A percentile compares a stretch with the other conserved stretches of the same genome.
Conservation (phyloP, 2,797 vertebrate species). For the Alouatta caraya region DNA sequence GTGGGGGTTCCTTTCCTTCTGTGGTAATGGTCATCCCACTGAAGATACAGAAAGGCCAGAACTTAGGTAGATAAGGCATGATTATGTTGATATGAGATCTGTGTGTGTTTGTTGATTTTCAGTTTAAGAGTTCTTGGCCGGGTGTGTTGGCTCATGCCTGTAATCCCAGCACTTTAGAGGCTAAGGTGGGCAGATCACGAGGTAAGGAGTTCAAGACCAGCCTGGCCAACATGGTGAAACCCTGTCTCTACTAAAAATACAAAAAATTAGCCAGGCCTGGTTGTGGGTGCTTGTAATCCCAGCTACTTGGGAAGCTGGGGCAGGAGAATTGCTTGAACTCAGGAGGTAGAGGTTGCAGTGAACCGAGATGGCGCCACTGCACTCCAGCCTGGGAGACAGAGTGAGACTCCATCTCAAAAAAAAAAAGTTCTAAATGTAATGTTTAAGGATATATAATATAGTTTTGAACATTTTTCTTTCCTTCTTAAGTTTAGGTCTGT, state of each 20-base stretch:
- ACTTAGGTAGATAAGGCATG: background rate
- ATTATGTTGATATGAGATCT: background rate
- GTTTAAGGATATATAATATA: background rate
- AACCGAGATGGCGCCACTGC: too few species aligned
- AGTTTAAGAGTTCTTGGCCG: background rate
- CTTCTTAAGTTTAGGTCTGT: background rate
- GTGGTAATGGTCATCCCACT: background rate
- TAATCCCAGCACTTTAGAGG: background rate
- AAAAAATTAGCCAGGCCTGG: too few species aligned
- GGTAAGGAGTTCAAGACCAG: too few species aligned
- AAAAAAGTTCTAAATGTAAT: background rate
- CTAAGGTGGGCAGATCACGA: too few species aligned
- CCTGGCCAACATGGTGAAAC: too few species aligned
- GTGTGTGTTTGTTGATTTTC: background rate
- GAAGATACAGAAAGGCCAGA: background rate
- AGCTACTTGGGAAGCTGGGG: too few species aligned
- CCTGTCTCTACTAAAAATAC: too few species aligned
- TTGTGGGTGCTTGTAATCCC: too few species aligned
- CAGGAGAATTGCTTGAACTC: too few species aligned
- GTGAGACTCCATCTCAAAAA: too few species aligned
- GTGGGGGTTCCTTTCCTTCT: background rate
- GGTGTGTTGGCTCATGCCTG: background rate
- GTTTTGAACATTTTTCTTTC: constrained; percentile 45
- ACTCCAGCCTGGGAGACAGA: too few species aligned
- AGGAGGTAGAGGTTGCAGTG: too few species aligned